Base-by-base conservation (phyloP, 1,140 invertebrate genomes). In the Anoplolepis gracilipes region DNA sequence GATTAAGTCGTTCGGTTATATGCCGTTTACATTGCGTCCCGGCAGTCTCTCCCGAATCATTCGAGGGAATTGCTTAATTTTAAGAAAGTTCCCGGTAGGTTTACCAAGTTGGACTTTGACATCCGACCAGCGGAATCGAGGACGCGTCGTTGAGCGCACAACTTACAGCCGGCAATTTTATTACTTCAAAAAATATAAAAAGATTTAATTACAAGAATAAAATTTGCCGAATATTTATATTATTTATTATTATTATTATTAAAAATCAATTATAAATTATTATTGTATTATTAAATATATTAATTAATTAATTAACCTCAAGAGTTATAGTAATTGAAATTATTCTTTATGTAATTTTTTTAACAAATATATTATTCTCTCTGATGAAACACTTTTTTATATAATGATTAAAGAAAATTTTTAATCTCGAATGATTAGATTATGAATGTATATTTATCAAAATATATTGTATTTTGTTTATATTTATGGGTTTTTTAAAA, bases 1-100 rank as follows among this genome's bases (percentile, higher is more conserved):
- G 88, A 90, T 90, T 90, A 90, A 90, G 88, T 90, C 89, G 81
- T 90, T 88, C 87, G 82, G 87, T 90, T 90, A 85, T 88, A 53
- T 84, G 72, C 72, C 89, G 87, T 90, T 90, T 90, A 90, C 87
- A 88, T 88, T 88, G 79, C 89, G 85, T 82, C 89, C 70, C 84
- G 39, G 73, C 73, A 85, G 82, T 82, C 28, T 82, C 84, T 88
- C 86, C 61, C 78, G 78, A 88, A 90, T 86, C 88, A 79, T 79
- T 85, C 76, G 55, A n/a, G 75, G 85, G 69, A 75, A 89, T 53
- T 86, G 69, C 79, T 90, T 89, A 89, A 90, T 90, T 90, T 89
- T 90, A 90, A 90, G 88, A 70, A 87, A 87, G 73, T 89, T 89
- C 75, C 25, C 78, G 67, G 57, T 62, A 72, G 87, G 61, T 77